Evolutionary conservation across 2,113 vertebrate genomes (phyloP), one percentile per base, ranked within the genome.

Genomic region (Caranx ignobilis): DNA sequence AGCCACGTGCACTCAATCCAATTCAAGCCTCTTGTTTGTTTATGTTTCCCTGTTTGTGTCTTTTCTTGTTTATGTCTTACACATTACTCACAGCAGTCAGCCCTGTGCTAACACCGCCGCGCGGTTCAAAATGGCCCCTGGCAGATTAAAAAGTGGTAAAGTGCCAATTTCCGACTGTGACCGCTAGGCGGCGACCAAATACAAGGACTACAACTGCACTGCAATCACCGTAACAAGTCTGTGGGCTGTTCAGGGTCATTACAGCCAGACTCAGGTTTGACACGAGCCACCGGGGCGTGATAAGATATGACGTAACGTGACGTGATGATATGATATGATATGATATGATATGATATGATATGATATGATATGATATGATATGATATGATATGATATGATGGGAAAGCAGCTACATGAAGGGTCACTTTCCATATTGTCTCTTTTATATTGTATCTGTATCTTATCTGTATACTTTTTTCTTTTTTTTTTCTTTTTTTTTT

Each of bases 121-220:
- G 83, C 65, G 72, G 71, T 84, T 93, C 93, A 95, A 95, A 95
- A 95, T 95, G 94, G 94, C 94, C 92, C 82, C 94, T 92, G 92
- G 91, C 89, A 85, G 32, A 77, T 77, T 77, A 15, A 69, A 32
- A 81, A 79, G 54, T 74, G 68, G 56, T 66, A 47, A 80, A 66
- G 43, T 48, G 45, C 47, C 54, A 50, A 13, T 74, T 89, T 26
- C 72, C 48, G 12, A 1, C 9, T 47, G 39, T 18, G 4, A 56
- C 88, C 94, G 63, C 83, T 73, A 88, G 93, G 87, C 74, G 93
- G 92, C 84, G 83, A 62, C 31, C 87, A 88, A 84, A 77, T n/a
- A 87, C 83, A 43, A 74, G 65, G 48, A n/a, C 68, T 57, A 0
- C 55, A 69, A 26, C 66, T 56, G 6, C 8, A 34, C 50, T 37